These are phyloP conservation scores for Bombyx mandarina DNA, from an alignment of 1,140 invertebrate genomes.

Conservation along the genomic window DNA sequence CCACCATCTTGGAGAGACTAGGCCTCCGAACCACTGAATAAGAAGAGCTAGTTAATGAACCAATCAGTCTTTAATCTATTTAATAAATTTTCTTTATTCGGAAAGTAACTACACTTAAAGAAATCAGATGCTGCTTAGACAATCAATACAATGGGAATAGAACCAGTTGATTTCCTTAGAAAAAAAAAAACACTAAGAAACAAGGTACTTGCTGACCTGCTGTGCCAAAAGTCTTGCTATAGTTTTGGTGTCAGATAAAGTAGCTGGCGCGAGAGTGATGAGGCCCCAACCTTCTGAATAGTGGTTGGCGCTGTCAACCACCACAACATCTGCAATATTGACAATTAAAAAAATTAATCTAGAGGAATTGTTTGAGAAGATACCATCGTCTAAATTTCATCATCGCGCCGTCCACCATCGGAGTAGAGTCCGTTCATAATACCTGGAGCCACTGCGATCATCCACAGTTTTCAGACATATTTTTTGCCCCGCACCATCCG, in stretches of 20 bases:
- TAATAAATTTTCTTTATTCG: too few species aligned
- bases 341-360: background rate
- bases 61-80: too few species aligned
- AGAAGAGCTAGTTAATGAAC: background rate
- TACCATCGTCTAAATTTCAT: too few species aligned
- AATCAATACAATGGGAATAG: background rate
- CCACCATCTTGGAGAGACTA: conserved; percentile 67
- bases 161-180: background rate
- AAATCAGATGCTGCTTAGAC: background rate
- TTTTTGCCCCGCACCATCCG: too few species aligned
- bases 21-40: conserved; percentile 61
- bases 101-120: background rate
- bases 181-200: background rate
- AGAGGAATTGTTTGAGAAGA: too few species aligned
- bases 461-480: too few species aligned
- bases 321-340: conserved; percentile 42
- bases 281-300: conserved; percentile 59
- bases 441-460: too few species aligned
- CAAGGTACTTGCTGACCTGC: conserved; percentile 30
- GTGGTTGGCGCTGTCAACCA: conserved; percentile 24
- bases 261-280: conserved; percentile 41
- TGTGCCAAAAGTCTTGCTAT: conserved; percentile 53
- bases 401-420: too few species aligned
- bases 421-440: too few species aligned
- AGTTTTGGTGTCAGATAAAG: conserved; percentile 44